Evolutionary conservation across 2,888 invertebrate genomes (phyloP), one percentile per base, ranked within the genome.

Genomic region (Drosophila emarginata): DNA sequence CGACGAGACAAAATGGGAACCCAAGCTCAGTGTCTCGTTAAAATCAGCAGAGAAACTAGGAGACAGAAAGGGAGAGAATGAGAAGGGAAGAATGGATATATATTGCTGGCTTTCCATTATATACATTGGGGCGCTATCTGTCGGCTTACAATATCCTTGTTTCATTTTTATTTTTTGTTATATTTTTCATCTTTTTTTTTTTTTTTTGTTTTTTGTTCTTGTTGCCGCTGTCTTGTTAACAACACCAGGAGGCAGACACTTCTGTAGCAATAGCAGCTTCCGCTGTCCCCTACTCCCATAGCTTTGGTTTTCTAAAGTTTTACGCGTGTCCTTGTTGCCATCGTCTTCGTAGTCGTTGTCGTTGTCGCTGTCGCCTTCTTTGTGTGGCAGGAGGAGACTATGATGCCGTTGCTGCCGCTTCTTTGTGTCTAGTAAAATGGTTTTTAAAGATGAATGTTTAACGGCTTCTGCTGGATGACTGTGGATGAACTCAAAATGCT

Each of bases 381-480:
- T 28, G 18, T 36, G 53, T n/a, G 28, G 53, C 15, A 53, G 32
- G 28, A 53, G 53, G 12, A 36, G 54, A 36, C 32, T 51, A 73
- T 45, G 64, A 72, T 74, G 86, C 86, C 86, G 78, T 26, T 5
- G 5, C 26, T 26, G 26, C 68, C 73, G 63, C 67, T 72, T 88
- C 82, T 85, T 87, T 87, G 87, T 82, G 86, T 77, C 66, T 76
- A 58, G 59, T 71, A 77, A 79, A 82, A 87, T 86, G 88, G 64
- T 82, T 87, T 85, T 74, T 76, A 76, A 85, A 82, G 82, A 72
- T 71, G 78, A 79, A 85, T 85, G 86, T 74, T 82, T 85, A 82
- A 70, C 67, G 73, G 71, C 69, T 69, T 67, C 64, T 36, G 56
- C 65, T 67, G 62, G 62, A 74, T 61, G 59, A 54, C 53, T 61